Conservation (phyloP, 2,113 vertebrate genomes). For the Rhynchomys soricoides region DNA sequence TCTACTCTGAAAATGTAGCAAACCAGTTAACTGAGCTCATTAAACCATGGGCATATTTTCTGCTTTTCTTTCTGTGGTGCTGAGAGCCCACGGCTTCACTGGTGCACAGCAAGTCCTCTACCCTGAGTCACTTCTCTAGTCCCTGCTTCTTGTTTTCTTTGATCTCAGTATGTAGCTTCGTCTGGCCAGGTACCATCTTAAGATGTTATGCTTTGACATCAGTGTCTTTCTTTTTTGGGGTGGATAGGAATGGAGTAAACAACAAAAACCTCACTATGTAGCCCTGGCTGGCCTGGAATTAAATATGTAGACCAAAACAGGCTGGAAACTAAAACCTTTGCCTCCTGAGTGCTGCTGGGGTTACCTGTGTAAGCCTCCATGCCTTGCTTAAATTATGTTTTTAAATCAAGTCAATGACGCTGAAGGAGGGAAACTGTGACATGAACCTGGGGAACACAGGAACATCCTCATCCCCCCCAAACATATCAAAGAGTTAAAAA, state of each 20-base stretch:
- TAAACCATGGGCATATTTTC: not conserved
- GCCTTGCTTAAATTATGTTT: not conserved
- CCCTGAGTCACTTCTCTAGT: not conserved
- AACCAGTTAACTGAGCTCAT: not conserved
- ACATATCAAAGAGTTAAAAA: not conserved
- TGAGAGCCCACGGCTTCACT: not conserved
- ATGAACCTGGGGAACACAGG: not conserved
- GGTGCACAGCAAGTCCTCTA: too few relatives aligned
- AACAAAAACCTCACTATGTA: not conserved
- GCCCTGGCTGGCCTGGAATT: not conserved
- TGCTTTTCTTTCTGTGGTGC: not conserved
- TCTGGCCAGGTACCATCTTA: not conserved
- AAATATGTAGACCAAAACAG: not conserved
- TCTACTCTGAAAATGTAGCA: slow-evolving; percentile 14
- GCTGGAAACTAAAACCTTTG: not conserved
- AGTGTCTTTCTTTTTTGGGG: not conserved
- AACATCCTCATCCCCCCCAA: not conserved
- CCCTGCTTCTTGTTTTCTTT: not conserved
- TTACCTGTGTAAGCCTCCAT: too few relatives aligned
- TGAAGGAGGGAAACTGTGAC: not conserved
- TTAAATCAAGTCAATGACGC: not conserved
- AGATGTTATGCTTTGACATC: not conserved
- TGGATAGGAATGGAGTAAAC: too few relatives aligned
- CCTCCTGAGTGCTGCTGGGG: not conserved
- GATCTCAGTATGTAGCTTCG: not conserved